A percentile compares a stretch with the other conserved stretches of the same genome.
Evolutionary conservation across 2,797 vertebrate species (phyloP).

Genomic region (Hypotaenidia philippensis): DNA sequence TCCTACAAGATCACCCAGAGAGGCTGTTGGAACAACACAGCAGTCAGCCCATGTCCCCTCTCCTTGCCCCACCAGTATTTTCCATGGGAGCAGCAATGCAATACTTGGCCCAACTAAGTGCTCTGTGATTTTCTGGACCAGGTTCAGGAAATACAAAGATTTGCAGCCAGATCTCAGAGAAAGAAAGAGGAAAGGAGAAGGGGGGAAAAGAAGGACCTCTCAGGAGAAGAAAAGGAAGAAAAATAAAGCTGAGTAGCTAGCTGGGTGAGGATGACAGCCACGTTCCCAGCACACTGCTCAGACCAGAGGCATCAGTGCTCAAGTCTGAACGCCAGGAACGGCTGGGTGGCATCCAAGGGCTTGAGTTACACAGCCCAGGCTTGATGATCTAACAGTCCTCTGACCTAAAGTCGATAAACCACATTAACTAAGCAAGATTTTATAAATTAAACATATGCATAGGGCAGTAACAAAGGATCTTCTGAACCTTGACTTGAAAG

Average conservation of each 20-base stretch:
- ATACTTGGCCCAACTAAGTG: background rate
- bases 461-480: background rate
- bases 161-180: background rate
- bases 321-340: background rate
- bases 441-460: background rate
- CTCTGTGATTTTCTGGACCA: background rate
- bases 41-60: rapidly evolving
- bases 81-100: rapidly evolving
- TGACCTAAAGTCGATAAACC: background rate
- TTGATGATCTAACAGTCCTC: background rate
- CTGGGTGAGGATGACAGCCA: background rate
- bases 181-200: rapidly evolving
- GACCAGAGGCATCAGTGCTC: background rate
- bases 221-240: background rate
- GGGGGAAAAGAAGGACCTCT: background rate
- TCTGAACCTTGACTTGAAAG: background rate
- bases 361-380: background rate
- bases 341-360: background rate
- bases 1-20: background rate
- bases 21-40: background rate
- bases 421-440: background rate
- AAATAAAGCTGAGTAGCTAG: background rate
- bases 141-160: background rate
- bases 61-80: rapidly evolving
- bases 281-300: background rate